phyloP scores from a whole-genome alignment of 2,888 invertebrate genomes.

The Sphaerophoria taeniata region DNA sequence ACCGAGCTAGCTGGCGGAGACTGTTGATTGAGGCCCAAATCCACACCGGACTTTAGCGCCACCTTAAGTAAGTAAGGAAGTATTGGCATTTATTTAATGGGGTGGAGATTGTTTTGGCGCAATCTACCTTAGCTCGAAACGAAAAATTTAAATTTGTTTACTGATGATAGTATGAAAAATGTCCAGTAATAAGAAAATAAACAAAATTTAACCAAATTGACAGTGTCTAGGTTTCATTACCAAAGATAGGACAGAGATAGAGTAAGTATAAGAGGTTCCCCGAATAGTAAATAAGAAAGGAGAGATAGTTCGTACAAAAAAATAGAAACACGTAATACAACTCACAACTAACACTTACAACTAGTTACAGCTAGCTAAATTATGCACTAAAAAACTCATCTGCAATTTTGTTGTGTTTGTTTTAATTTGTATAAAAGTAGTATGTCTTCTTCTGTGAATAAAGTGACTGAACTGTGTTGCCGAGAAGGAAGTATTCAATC shows the following conservation, averaged over 20 bases:
- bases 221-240: too few relatives aligned
- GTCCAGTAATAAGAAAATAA: too few relatives aligned
- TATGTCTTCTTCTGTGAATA: constrained; percentile 34
- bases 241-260: not conserved
- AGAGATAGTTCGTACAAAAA: not conserved
- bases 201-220: too few relatives aligned
- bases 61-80: too few relatives aligned
- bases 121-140: too few relatives aligned
- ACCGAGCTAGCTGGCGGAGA: too few relatives aligned
- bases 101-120: too few relatives aligned
- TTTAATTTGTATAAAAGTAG: constrained; percentile 45
- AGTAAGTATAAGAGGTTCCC: not conserved
- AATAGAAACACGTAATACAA: not conserved
- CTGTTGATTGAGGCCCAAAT: too few relatives aligned
- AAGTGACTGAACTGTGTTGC: not conserved
- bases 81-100: too few relatives aligned
- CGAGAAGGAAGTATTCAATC: not conserved
- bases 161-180: too few relatives aligned
- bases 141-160: too few relatives aligned
- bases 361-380: not conserved
- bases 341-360: constrained; percentile 47
- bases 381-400: constrained; percentile 36
- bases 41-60: too few relatives aligned
- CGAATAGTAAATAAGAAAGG: not conserved
- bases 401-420: constrained; percentile 51